Evolutionary conservation across 2,888 invertebrate species (phyloP), one percentile per base, ranked within the genome.

Genomic region (Pantelozetes paolii): DNA sequence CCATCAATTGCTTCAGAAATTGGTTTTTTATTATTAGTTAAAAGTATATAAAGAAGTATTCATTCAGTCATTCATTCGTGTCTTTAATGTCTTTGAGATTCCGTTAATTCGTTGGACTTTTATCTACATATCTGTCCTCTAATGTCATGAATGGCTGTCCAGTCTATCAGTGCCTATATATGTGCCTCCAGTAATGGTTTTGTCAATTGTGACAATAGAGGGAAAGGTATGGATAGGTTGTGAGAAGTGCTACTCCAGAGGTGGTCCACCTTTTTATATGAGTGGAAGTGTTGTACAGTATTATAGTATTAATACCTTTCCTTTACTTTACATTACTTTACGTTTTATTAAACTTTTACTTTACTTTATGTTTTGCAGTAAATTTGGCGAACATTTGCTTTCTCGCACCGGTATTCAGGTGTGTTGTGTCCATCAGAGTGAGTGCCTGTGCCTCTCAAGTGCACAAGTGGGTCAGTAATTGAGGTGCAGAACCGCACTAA

Each of bases 121-220:
- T 54, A 54, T 54, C 54, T 26, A 54, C 54, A 54, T 54, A 54
- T 54, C 54, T 50, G 50, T 50, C 20, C 50, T 54, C 26, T 54
- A 26, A 54, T 54, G 54, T 54, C 26, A 54, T 54, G 23, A 54
- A 54, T 54, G 54, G 54, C 54, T 11, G 20, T 54, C 54, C 20
- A 54, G 54, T 54, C n/a, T n/a, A 11, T 11, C 26, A 45, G 45
- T 18, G 15, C 18, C 45, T 20, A 2, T 26, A 26, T 54, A 26
- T 54, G 26, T 54, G 23, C 26, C 26, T 54, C 26, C 54, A 26
- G 54, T 54, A 54, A 54, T 54, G 54, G 54, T 54, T 23, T 54
- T 54, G 54, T 54, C 54, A 54, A 11, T 54, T 26, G 54, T 54
- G 54, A 54, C 54, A 54, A 54, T 54, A 23, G 13, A 23, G 23